Conservation (phyloP, 2,113 vertebrate species). For the Lampris megalopsis region DNA sequence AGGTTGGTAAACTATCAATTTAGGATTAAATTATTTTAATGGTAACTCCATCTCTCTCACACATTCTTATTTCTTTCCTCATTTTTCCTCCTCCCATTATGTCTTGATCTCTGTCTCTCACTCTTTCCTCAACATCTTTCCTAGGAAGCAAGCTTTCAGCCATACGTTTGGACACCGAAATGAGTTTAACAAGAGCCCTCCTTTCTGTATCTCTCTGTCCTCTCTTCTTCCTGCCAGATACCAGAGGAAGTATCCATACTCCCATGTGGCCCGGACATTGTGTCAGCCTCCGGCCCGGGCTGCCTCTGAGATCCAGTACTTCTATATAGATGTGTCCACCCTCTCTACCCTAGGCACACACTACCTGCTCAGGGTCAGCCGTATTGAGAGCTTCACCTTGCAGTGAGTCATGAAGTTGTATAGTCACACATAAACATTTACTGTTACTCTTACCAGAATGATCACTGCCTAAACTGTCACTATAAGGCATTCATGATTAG, state of each 20-base stretch:
- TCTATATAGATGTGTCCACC: conserved; percentile 95
- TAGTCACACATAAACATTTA: neutral
- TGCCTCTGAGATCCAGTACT: conserved; percentile 88
- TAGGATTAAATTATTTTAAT: neutral
- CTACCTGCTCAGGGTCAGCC: conserved; percentile 91
- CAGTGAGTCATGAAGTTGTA: conserved; percentile 79
- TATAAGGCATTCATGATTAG: accelerated
- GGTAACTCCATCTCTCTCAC: neutral
- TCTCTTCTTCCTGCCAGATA: conserved; percentile 76
- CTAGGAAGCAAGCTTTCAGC: too few relatives aligned
- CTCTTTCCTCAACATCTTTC: neutral
- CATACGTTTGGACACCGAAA: too few relatives aligned
- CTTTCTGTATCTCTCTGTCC: neutral
- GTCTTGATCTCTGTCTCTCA: neutral
- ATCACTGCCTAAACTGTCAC: too few relatives aligned
- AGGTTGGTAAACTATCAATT: too few relatives aligned
- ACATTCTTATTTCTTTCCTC: neutral
- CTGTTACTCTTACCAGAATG: neutral
- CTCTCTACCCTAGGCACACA: conserved; percentile 85
- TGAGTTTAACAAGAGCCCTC: neutral
- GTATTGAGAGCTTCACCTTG: conserved; percentile 92
- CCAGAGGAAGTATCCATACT: conserved; percentile 95
- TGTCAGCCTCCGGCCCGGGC: conserved; percentile 91
- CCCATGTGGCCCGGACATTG: conserved; percentile 91
- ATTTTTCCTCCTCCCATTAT: too few relatives aligned